phyloP scores from a whole-genome alignment of 2,797 vertebrate species.

The Muraenolepis orangiensis region DNA sequence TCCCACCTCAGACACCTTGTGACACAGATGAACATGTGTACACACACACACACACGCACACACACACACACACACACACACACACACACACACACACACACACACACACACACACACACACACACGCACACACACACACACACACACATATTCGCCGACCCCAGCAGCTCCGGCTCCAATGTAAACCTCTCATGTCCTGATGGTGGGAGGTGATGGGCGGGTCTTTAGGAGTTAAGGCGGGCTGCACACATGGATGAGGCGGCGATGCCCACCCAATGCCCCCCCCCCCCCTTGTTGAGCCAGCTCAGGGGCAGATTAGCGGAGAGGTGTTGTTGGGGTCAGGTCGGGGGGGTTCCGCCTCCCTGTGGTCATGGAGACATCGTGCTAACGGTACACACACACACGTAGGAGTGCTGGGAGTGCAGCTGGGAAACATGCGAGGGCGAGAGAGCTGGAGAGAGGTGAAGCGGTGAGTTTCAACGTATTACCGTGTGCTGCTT shows the following conservation, averaged over 20 bases:
- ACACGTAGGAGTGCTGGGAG: too few relatives aligned
- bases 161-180: constrained; percentile 45
- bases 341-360: too few relatives aligned
- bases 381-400: too few relatives aligned
- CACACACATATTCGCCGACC: constrained; percentile 27
- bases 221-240: constrained; percentile 47
- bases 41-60: too few relatives aligned
- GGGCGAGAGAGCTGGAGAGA: too few relatives aligned
- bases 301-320: constrained; percentile 55
- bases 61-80: not conserved
- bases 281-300: constrained; percentile 67
- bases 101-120: too few relatives aligned
- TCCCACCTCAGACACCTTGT: constrained; percentile 21
- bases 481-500: too few relatives aligned
- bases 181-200: constrained; percentile 10
- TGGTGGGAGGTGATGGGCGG: not conserved
- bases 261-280: constrained; percentile 45
- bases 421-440: too few relatives aligned
- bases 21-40: constrained; percentile 31
- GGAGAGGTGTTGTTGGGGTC: constrained; percentile 23
- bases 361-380: too few relatives aligned
- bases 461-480: too few relatives aligned
- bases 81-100: not conserved
- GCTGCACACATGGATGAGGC: constrained; percentile 56
- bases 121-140: too few relatives aligned